phyloP scores from a whole-genome alignment of 2,797 vertebrate species.

The Bradypodion ventrale region DNA sequence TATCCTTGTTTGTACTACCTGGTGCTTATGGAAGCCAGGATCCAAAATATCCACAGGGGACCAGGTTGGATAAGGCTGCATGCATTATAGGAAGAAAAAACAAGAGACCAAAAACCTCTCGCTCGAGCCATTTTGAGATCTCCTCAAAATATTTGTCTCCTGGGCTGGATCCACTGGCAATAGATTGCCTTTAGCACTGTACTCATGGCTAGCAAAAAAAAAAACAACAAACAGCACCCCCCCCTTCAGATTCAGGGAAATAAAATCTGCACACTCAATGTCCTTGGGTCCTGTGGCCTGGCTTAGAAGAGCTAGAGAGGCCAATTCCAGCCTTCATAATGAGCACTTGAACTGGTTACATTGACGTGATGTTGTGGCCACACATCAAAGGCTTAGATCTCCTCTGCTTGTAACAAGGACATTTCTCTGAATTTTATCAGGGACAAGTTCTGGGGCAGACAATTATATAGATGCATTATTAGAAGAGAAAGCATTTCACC shows the following conservation, averaged over 20 bases:
- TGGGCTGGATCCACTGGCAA: not conserved
- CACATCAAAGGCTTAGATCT: constrained; percentile 65
- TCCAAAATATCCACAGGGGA: not conserved
- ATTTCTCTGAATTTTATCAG: constrained; percentile 52
- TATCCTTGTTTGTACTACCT: not conserved
- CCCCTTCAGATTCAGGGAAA: constrained; percentile 8
- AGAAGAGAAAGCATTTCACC: constrained; percentile 41
- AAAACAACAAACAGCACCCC: not conserved
- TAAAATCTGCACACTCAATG: constrained; percentile 26
- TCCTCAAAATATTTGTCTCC: not conserved
- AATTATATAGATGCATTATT: constrained; percentile 49
- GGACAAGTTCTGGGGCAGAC: constrained; percentile 45
- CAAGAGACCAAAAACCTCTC: too few relatives aligned
- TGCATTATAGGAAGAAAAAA: not conserved
- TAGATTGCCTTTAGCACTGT: not conserved
- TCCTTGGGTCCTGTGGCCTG: constrained; percentile 55
- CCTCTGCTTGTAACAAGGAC: constrained; percentile 59
- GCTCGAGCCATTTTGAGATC: not conserved
- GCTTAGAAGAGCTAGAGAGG: constrained; percentile 41
- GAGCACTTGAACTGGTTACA: constrained; percentile 57
- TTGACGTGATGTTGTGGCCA: constrained; percentile 52
- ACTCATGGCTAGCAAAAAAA: constrained; percentile 23
- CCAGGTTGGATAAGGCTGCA: not conserved
- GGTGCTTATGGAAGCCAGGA: not conserved
- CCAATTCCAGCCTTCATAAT: constrained; percentile 55